These are phyloP conservation scores for Limenitis camilla DNA, from an alignment of 2,888 invertebrate species.

Conservation along the genomic window DNA sequence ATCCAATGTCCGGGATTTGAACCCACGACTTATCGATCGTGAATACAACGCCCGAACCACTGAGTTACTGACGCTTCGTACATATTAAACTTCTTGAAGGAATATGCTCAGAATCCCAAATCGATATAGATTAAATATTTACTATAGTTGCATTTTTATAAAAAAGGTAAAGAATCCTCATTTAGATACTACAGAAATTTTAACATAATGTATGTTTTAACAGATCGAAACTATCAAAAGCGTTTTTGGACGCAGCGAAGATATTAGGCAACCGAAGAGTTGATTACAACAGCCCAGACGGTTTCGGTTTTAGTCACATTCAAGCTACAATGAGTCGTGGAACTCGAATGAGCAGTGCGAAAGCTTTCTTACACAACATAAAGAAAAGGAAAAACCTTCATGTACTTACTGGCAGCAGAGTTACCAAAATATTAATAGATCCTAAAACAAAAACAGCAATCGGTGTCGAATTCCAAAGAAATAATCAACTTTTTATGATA, in stretches of 20 bases:
- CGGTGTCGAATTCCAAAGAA: conserved; percentile 53
- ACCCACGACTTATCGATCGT: too few relatives aligned
- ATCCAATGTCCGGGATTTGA: too few relatives aligned
- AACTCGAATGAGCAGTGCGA: conserved; percentile 68
- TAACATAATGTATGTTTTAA: conserved; percentile 23
- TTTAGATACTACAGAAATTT: too few relatives aligned
- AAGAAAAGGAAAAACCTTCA: conserved; percentile 74
- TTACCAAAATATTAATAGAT: conserved; percentile 75
- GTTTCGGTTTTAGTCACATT: conserved; percentile 73
- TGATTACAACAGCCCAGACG: conserved; percentile 81
- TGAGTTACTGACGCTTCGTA: too few relatives aligned
- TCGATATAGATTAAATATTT: background rate
- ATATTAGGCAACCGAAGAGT: conserved; percentile 77
- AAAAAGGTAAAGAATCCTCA: too few relatives aligned
- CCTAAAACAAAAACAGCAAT: conserved; percentile 61
- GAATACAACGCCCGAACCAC: too few relatives aligned
- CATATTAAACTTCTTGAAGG: too few relatives aligned
- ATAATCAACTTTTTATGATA: conserved; percentile 60
- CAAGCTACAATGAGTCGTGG: conserved; percentile 68
- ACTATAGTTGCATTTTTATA: too few relatives aligned
- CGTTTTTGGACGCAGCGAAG: conserved; percentile 78
- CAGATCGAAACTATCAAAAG: conserved; percentile 74
- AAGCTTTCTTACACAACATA: conserved; percentile 74
- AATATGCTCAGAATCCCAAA: background rate
- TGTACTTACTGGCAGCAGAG: conserved; percentile 70